phyloP scores from a whole-genome alignment of 2,797 vertebrate genomes.

The Tinamus major region DNA sequence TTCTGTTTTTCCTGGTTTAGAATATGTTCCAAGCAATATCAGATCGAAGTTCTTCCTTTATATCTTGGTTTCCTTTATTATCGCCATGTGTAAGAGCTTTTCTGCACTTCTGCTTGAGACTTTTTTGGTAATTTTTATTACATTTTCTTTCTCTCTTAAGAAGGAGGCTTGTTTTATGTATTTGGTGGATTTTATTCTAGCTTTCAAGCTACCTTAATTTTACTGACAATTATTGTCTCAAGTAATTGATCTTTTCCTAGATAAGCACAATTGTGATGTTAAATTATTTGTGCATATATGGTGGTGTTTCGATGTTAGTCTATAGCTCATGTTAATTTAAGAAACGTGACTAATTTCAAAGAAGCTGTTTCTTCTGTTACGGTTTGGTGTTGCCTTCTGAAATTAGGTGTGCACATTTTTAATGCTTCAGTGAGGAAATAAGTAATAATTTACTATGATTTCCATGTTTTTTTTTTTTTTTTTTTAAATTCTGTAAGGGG shows the following conservation, averaged over 20 bases:
- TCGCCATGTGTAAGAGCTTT: background rate
- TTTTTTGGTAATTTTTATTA: background rate
- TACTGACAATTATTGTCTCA: background rate
- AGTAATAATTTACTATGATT: background rate
- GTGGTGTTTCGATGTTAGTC: background rate
- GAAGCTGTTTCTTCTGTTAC: background rate
- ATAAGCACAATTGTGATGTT: background rate
- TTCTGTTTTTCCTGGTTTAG: background rate
- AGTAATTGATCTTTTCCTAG: background rate
- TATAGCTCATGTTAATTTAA: background rate
- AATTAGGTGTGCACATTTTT: background rate
- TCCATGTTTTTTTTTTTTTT: background rate
- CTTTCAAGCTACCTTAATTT: background rate
- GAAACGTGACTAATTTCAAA: background rate
- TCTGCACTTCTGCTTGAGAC: background rate
- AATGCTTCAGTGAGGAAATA: background rate
- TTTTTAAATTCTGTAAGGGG: background rate
- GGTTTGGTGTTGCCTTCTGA: background rate
- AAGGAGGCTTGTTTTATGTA: rapidly evolving
- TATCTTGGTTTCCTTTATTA: background rate
- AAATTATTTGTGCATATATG: too few species aligned
- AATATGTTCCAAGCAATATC: conserved; percentile 36
- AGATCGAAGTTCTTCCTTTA: background rate
- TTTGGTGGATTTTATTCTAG: background rate
- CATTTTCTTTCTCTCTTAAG: background rate